phyloP scores from a whole-genome alignment of 1,140 invertebrate species.

The Bursaphelenchus mucronatus region DNA sequence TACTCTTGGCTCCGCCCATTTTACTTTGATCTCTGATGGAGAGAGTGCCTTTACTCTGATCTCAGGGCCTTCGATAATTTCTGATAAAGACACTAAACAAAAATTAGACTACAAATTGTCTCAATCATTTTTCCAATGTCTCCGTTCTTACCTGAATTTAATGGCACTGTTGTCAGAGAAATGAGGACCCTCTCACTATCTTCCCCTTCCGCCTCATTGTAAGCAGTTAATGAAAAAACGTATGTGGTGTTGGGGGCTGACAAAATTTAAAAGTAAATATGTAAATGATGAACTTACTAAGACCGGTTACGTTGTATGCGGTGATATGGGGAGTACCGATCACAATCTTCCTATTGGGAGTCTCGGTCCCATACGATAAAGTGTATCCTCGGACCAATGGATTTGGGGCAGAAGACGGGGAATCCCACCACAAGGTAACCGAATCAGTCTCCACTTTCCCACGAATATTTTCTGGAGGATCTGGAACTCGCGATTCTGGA shows the following conservation, averaged over 20 bases:
- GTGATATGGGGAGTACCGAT: constrained; percentile 51
- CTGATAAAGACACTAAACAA: too few relatives aligned
- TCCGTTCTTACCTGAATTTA: background rate
- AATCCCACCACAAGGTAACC: constrained; percentile 54
- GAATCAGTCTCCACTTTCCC: constrained; percentile 32
- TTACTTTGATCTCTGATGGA: constrained; percentile 33
- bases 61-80: too few relatives aligned
- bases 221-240: constrained; percentile 53
- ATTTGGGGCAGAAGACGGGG: constrained; percentile 40
- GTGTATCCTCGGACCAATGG: constrained; percentile 56
- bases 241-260: constrained; percentile 56
- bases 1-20: constrained; percentile 46
- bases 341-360: constrained; percentile 41
- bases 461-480: constrained; percentile 52
- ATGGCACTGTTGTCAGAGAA: constrained; percentile 38
- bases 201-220: constrained; percentile 56
- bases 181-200: constrained; percentile 53
- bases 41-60: constrained; percentile 28
- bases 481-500: constrained; percentile 48
- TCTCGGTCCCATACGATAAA: constrained; percentile 53
- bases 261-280: constrained; percentile 11
- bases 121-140: too few relatives aligned
- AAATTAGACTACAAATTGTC: too few relatives aligned
- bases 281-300: constrained; percentile 33
- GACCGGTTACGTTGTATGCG: constrained; percentile 45